A percentile compares a stretch with the other conserved stretches of the same genome.
Conservation (phyloP, 2,797 vertebrate genomes). For the Schizopygopsis malacanthus region DNA sequence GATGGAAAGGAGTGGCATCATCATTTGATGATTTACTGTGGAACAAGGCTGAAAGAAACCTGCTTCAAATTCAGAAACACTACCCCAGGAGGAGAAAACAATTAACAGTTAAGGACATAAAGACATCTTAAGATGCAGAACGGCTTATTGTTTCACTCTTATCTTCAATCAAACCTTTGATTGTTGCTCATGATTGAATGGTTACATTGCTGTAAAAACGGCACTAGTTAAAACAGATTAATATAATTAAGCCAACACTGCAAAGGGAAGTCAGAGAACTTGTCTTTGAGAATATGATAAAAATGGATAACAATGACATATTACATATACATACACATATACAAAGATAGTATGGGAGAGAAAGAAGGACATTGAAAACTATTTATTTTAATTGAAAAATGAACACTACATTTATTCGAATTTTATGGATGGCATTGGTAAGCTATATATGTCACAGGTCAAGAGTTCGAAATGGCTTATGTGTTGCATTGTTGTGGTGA, state of each 20-base stretch:
- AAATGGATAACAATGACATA: neutral
- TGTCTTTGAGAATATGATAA: constrained; percentile 2
- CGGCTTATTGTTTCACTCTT: neutral
- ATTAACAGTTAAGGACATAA: neutral
- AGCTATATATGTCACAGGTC: neutral
- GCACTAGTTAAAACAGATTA: constrained; percentile 19
- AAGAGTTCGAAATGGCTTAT: neutral
- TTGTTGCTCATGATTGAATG: neutral
- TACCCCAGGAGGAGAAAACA: constrained; percentile 4
- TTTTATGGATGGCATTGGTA: neutral
- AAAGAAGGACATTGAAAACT: neutral
- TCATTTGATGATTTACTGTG: constrained; percentile 20
- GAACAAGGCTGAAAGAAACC: neutral
- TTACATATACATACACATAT: neutral
- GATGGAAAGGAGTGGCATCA: constrained; percentile 8
- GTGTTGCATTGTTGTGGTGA: neutral
- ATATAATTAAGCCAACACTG: constrained; percentile 2
- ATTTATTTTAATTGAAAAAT: constrained; percentile 9
- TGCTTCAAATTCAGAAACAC: constrained; percentile 25
- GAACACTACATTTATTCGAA: neutral
- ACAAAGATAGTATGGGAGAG: neutral
- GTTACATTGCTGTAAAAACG: neutral
- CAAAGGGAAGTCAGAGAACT: neutral
- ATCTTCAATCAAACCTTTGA: neutral
- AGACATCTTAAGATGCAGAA: neutral